phyloP scores from a whole-genome alignment of 2,797 vertebrate species.

The Pangasius macronema region DNA sequence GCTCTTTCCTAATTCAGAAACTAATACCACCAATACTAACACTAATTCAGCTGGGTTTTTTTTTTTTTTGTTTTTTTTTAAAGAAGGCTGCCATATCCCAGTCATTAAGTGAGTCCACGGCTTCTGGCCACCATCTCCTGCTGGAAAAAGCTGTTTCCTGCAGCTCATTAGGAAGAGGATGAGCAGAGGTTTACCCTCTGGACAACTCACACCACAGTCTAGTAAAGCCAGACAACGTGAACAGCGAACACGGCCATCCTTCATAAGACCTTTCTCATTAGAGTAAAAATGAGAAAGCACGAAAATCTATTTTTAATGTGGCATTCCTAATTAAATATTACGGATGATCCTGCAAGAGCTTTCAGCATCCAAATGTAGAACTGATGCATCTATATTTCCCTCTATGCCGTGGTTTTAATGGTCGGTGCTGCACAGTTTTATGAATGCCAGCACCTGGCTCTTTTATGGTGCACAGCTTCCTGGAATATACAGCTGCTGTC shows the following conservation, averaged over 20 bases:
- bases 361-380: not conserved
- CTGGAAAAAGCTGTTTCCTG: conserved; percentile 50
- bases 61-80: not conserved
- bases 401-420: conserved; percentile 30
- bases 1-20: not conserved
- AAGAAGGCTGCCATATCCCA: conserved; percentile 16
- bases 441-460: conserved; percentile 32
- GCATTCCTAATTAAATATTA: not conserved
- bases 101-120: conserved; percentile 30
- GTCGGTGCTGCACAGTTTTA: conserved; percentile 23
- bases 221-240: conserved; percentile 63
- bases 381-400: conserved; percentile 21
- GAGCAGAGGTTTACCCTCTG: conserved; percentile 38
- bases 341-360: not conserved
- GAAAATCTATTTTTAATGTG: not conserved
- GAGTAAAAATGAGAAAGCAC: not conserved
- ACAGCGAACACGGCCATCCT: not conserved
- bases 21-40: conserved; percentile 11
- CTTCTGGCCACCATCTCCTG: conserved; percentile 30
- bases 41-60: not conserved
- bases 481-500: conserved; percentile 35
- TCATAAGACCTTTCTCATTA: conserved; percentile 16
- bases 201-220: conserved; percentile 46
- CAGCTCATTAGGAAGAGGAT: conserved; percentile 48
- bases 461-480: conserved; percentile 31